Base-by-base conservation (phyloP, 2,113 vertebrate genomes). In the Clarias gariepinus region DNA sequence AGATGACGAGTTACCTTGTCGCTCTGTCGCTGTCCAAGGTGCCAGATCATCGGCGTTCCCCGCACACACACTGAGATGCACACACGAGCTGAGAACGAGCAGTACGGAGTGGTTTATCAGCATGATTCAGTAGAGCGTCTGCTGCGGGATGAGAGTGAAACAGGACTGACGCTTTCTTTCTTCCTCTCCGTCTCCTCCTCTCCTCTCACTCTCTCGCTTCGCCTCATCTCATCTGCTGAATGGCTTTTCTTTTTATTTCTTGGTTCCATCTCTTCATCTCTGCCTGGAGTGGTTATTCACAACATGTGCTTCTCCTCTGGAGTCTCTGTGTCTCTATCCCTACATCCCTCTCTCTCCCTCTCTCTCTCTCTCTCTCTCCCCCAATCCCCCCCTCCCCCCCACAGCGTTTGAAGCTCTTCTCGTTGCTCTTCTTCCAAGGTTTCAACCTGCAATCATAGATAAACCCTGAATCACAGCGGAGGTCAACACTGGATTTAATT, bases 251-350 rank as follows among this genome's bases (percentile, higher is more conserved):
- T 33, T 58, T 77, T 82, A 76, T 77, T 77, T 83, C 23, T 60
- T 25, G 25, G 57, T 23, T 83, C 69, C 86, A 87, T 90, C 86
- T 82, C 85, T 61, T 81, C 30, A 12, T 78, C 79, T 81, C 69
- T 76, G 53, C 64, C 30, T 81, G 69, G 64, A 41, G n/a, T 68
- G 52, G 23, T 57, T 81, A 58, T 19, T 82, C 81, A 82, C 81
- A 63, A 68, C 63, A 30, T 82, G 81, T 82, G 81, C 41, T 82
- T 82, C 63, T 82, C 41, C 23, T 66, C 61, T 64, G 13, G 60
- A 64, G 19, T 47, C 77, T 69, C 47, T 53, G 61, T 47, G 30
- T 52, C 33, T 57, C 52, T 33, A 57, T 18, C 61, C 13, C 60
- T 25, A 60, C 5, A 85, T 52, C 81, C 21, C 4, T 47, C 74